Evolutionary conservation across 2,888 invertebrate species (phyloP).

Genomic region (Drosophila vallismaia): DNA sequence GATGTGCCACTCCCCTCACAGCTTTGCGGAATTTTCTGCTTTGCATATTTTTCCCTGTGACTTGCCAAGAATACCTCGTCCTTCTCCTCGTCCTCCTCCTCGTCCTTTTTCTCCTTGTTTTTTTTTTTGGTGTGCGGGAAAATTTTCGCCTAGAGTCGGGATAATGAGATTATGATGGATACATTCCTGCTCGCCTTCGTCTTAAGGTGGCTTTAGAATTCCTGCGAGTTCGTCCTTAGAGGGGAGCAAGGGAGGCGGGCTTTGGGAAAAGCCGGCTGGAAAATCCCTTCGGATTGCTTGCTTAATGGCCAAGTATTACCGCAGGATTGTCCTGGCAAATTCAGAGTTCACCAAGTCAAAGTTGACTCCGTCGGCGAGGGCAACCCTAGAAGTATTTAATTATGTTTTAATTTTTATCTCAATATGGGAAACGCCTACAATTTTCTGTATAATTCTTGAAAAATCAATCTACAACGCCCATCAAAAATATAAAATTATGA

Average conservation of each 20-base stretch:
- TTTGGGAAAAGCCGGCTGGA: slow-evolving; percentile 30
- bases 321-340: slow-evolving; percentile 32
- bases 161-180: slow-evolving; percentile 46
- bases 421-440: slow-evolving; percentile 29
- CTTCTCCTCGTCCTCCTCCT: neutral
- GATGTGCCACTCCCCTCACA: slow-evolving; percentile 15
- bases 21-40: slow-evolving; percentile 50
- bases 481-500: neutral
- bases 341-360: slow-evolving; percentile 38
- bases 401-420: slow-evolving; percentile 17
- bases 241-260: slow-evolving; percentile 1
- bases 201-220: slow-evolving; percentile 36
- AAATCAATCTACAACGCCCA: slow-evolving; percentile 12
- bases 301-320: slow-evolving; percentile 40
- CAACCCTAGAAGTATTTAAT: neutral
- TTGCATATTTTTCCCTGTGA: slow-evolving; percentile 55
- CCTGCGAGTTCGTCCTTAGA: neutral
- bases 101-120: neutral
- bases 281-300: slow-evolving; percentile 40
- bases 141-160: slow-evolving; percentile 37
- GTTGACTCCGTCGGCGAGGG: neutral
- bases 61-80: slow-evolving; percentile 9
- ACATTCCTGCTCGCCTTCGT: slow-evolving; percentile 36
- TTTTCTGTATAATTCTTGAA: slow-evolving; percentile 17
- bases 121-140: slow-evolving; percentile 5